Base-by-base conservation (phyloP, 2,113 vertebrate genomes). In the Cyanoliseus patagonus region DNA sequence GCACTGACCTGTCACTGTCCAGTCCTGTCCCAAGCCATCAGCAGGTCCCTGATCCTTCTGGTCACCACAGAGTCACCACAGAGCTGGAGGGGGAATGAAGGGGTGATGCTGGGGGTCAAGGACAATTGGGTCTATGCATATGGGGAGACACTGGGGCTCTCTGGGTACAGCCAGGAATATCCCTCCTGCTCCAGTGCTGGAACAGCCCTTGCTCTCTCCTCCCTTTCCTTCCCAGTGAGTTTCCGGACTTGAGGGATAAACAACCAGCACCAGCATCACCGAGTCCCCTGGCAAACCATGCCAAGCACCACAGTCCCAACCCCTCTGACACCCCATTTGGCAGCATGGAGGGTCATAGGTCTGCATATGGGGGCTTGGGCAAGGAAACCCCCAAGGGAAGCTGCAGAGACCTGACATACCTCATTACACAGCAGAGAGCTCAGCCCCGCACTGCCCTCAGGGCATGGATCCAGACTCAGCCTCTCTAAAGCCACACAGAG, bases 381-480 rank as follows among this genome's bases (percentile, higher is more conserved):
- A 2, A 8, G 57, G 17, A 9, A 86, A 11, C 1, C 11, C 51
- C 62, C 11, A 5, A 1, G 6, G 3, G 20, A 0, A 1, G 7
- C 41, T 59, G 17, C 47, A 69, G 57, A 82, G 62, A 22, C 35
- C 85, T 2, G 2, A 28, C 62, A 8, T 37, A 79, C 46, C 92
- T 90, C 47, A 10, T 1, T 0, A 8, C 44, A 37, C 0, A 2
- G 8, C 55, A 41, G 4, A 51, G 1, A 23, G 0, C 11, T 4
- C 72, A 44, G 4, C 22, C 18, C 17, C 2, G 0, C 23, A 3
- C 72, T 39, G 3, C n/a, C 7, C 19, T 39, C 44, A 35, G 30
- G 6, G 7, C 24, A 3, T 1, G 0, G 0, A 2, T 1, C 14
- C 53, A 24, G 13, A 4, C 1, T 2, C 0, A 4, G 2, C 20